Base-by-base conservation (phyloP, 2,888 invertebrate species). In the Drosophila tanythrix region DNA sequence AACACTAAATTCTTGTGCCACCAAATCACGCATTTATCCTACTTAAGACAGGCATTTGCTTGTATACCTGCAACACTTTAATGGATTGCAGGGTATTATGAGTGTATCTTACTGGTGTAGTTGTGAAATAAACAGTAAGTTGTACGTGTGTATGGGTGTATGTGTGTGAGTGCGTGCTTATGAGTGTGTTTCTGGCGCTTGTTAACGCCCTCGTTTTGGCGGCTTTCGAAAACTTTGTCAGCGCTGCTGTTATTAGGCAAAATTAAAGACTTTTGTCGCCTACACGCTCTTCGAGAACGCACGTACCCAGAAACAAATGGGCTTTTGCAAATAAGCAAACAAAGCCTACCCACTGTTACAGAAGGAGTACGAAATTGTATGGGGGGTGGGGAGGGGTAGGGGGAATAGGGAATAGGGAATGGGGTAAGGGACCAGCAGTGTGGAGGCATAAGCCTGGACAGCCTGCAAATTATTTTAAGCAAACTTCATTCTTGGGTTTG, bases 241-340 rank as follows among this genome's bases (percentile, higher is more conserved):
- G 73, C 67, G 72, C 72, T 70, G 83, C 72, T 86, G 81, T 75
- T 87, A 86, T 86, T 86, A 88, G 82, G 74, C 80, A 87, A 89
- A 86, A 86, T 89, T 86, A 86, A 86, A 86, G 85, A 84, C 85
- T 84, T 89, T 89, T 88, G 80, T 84, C 88, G 85, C 76, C 88
- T 76, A 68, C 78, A 77, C 69, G 69, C 50, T 57, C 40, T 43
- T 46, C 35, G 67, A 56, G 67, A 40, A 69, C 64, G 58, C 65
- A 74, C 81, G 71, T 75, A 83, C 72, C 79, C 83, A 70, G 70
- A 88, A 89, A 89, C 85, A 86, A 88, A 88, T 88, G 89, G 90
- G 89, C 76, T 89, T 89, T 74, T 76, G 85, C 79, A 89, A 86
- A 88, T 88, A 87, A 76, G 83, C 79, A 89, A 85, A 89, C 85